Base-by-base conservation (phyloP, 2,888 invertebrate genomes). In the Rhaphigaster nebulosa region DNA sequence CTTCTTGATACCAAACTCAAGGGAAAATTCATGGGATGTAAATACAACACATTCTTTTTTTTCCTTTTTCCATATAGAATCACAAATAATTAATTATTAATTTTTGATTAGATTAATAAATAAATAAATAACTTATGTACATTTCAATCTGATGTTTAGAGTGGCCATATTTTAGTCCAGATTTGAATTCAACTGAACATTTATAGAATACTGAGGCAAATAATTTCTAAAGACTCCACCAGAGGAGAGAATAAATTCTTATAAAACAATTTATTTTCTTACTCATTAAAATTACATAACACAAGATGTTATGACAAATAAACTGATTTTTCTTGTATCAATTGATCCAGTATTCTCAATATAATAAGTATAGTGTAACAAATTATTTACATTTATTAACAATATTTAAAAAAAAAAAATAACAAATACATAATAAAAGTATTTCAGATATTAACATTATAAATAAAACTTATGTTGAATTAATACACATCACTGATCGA, bases 401-500 rank as follows among this genome's bases (percentile, higher is more conserved):
- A 38, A 38, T 1, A 26, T 56, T 15, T 10, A 52, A 52, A 29
- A n/a, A 29, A 29, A 65, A 65, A 65, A 2, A 38, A 6, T 29
- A 38, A 76, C 34, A 76, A 38, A 20, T 76, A 76, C 38, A 76
- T 38, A 76, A 6, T 76, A 76, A 20, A 76, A 34, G 8, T 34
- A n/a, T 70, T 76, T 34, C 2, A 38, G 20, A 38, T 38, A 38
- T 38, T 23, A 76, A 38, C 34, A 38, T 23, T 38, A 20, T 20
- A 76, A 0, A 34, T 20, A 76, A 76, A 65, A 4, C n/a, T n/a
- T 10, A 65, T 18, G 23, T 34, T 18, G 20, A 38, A 84, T 23
- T 50, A 89, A 56, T 89, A 89, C 12, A 56, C 56, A 60, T 89
- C 89, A 20, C 89, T 89, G 13, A 89, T 65, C 3, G 65, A 60